phyloP scores from a whole-genome alignment of 2,113 vertebrate genomes.

The Hassar affinis region DNA sequence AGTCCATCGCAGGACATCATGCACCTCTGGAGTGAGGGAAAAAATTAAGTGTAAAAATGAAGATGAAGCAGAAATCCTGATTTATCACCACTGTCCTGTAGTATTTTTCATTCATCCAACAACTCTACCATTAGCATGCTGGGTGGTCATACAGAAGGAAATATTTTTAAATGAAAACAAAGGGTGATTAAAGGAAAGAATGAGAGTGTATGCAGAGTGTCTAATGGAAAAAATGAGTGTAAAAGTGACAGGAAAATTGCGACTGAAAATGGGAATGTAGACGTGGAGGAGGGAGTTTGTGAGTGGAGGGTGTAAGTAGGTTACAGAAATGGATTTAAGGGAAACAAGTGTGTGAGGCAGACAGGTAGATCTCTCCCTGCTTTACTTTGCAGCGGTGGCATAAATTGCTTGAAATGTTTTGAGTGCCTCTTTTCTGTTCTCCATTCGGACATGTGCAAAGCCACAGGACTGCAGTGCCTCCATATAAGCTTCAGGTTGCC shows the following conservation, averaged over 20 bases:
- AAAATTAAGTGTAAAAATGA: background rate
- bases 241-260: too few species aligned
- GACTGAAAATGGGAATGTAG: too few species aligned
- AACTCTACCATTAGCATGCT: background rate
- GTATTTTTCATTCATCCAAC: background rate
- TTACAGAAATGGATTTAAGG: too few species aligned
- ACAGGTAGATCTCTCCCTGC: background rate
- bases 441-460: slow-evolving; percentile 67
- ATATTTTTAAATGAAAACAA: background rate
- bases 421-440: slow-evolving; percentile 51
- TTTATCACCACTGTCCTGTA: background rate
- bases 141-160: background rate
- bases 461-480: slow-evolving; percentile 63
- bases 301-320: background rate
- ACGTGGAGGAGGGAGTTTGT: background rate
- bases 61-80: background rate
- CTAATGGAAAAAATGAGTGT: too few species aligned
- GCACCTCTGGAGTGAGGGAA: background rate
- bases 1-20: background rate
- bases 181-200: background rate
- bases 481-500: slow-evolving; percentile 69
- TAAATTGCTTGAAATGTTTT: slow-evolving; percentile 67
- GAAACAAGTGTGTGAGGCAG: background rate
- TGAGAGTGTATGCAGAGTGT: too few species aligned
- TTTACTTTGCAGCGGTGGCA: slow-evolving; percentile 64